Percentiles rank a stretch among this genome's conserved stretches.
Evolutionary conservation across 2,888 invertebrate genomes (phyloP).

Genomic region (Linnaemya tessellans): DNA sequence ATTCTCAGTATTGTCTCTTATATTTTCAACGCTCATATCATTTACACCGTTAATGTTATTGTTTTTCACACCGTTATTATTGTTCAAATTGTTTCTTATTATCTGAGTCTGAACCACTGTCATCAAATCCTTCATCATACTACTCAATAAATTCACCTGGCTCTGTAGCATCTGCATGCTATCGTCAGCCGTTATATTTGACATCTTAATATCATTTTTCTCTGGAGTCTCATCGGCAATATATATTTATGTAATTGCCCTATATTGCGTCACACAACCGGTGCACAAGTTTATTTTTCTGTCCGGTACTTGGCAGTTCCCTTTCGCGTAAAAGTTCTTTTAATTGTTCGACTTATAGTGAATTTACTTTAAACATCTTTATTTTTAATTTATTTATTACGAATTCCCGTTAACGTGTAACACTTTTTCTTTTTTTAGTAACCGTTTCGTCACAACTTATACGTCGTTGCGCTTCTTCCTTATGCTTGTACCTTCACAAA

Average conservation of each 20-base stretch:
- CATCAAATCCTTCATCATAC: conserved; percentile 53
- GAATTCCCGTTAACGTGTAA: too few species aligned
- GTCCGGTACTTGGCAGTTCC: conserved; percentile 14
- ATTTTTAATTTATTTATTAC: too few species aligned
- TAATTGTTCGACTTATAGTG: conserved; percentile 23
- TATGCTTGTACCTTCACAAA: too few species aligned
- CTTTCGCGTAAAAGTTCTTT: conserved; percentile 20
- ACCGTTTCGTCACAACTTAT: too few species aligned
- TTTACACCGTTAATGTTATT: too few species aligned
- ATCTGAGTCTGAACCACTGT: conserved; percentile 40
- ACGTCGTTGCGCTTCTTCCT: too few species aligned
- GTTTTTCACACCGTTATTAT: too few species aligned
- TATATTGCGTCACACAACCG: conserved; percentile 28
- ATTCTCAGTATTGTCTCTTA: too few species aligned
- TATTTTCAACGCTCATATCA: too few species aligned
- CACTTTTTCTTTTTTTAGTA: too few species aligned
- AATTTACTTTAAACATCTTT: conserved; percentile 33
- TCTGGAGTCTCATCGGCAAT: background rate
- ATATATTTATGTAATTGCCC: background rate
- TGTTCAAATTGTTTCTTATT: conserved; percentile 31
- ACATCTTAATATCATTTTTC: too few species aligned
- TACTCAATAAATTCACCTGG: conserved; percentile 4
- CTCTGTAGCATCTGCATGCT: background rate
- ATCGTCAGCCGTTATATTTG: background rate
- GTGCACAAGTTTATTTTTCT: conserved; percentile 21